These are phyloP conservation scores for Myrmecophaga tridactyla DNA, from an alignment of 2,113 vertebrate genomes.

Conservation along the genomic window DNA sequence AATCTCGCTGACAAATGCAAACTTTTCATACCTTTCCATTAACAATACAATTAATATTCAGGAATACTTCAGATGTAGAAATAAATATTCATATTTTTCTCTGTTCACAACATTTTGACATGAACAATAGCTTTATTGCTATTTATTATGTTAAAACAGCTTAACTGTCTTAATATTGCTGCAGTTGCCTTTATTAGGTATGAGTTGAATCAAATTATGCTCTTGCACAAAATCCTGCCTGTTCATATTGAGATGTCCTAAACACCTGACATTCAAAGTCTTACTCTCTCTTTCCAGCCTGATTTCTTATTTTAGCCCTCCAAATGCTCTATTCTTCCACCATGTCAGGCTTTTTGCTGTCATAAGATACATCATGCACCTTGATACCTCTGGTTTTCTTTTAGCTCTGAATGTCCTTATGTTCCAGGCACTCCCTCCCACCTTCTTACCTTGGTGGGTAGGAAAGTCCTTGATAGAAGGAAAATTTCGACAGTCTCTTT, in stretches of 20 bases:
- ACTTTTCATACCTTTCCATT: neutral
- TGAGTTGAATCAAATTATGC: neutral
- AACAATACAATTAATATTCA: neutral
- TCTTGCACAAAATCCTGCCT: neutral
- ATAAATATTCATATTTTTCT: neutral
- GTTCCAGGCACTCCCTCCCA: neutral
- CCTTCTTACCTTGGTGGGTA: neutral
- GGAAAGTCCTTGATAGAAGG: neutral
- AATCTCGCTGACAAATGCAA: neutral
- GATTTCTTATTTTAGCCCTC: neutral
- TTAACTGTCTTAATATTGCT: slow-evolving; percentile 12
- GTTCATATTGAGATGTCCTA: neutral
- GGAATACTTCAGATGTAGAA: neutral
- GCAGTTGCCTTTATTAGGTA: neutral
- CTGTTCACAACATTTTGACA: neutral
- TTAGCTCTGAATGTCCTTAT: neutral
- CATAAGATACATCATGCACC: neutral
- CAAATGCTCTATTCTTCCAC: neutral
- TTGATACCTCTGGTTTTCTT: neutral
- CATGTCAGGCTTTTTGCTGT: neutral
- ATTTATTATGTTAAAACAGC: slow-evolving; percentile 40
- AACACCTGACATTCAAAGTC: neutral
- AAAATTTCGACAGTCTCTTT: neutral
- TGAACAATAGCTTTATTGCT: neutral
- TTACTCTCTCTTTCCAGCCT: neutral